Evolutionary conservation across 2,113 vertebrate genomes (phyloP).

Genomic region (Suncus etruscus): DNA sequence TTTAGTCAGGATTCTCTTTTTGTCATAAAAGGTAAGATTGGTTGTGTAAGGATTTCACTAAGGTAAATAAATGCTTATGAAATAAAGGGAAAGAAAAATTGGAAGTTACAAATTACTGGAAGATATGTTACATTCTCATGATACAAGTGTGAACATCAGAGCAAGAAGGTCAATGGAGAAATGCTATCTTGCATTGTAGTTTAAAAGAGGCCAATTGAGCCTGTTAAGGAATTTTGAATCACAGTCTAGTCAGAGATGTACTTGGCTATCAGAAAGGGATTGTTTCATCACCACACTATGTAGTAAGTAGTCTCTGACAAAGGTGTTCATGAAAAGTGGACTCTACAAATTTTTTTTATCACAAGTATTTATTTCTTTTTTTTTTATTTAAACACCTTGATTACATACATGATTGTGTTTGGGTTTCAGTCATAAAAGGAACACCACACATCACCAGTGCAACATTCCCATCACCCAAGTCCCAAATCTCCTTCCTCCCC

Average conservation of each 20-base stretch:
- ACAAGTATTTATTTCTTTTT: no score
- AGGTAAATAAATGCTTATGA: neutral
- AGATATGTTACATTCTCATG: accelerated
- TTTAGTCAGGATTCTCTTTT: neutral
- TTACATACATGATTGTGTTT: no score
- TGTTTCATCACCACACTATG: neutral
- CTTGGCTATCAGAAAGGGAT: neutral
- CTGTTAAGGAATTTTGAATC: neutral
- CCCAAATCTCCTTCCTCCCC: no score
- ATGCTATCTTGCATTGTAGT: no score
- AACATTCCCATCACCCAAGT: no score
- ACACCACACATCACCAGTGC: no score
- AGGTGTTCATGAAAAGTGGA: no score
- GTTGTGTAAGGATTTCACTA: neutral
- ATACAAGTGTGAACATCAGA: neutral
- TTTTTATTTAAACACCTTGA: no score
- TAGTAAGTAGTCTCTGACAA: neutral
- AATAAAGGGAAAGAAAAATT: neutral
- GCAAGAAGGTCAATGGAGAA: neutral
- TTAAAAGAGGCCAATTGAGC: neutral
- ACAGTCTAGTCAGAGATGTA: neutral
- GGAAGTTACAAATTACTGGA: no score
- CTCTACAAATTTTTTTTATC: neutral
- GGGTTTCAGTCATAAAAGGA: no score
- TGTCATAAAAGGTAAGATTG: neutral